phyloP scores from a whole-genome alignment of 2,888 invertebrate genomes.

The Drosophila melanocephala region DNA sequence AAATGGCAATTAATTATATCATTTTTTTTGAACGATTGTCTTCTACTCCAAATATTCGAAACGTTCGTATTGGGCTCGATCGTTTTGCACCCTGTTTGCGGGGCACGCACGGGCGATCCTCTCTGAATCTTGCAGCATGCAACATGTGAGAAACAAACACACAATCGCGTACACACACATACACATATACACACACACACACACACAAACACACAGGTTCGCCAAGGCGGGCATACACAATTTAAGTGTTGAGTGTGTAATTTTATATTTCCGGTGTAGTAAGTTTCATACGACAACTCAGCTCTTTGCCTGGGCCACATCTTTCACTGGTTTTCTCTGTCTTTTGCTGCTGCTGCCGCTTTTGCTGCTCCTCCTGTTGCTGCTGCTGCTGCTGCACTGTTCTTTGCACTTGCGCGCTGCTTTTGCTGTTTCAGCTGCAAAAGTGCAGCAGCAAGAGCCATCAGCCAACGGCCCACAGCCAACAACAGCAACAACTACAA shows the following conservation, averaged over 20 bases:
- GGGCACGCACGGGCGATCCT: constrained; percentile 48
- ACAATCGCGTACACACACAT: constrained; percentile 17
- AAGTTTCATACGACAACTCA: constrained; percentile 77
- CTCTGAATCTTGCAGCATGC: constrained; percentile 75
- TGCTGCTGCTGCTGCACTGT: constrained; percentile 12
- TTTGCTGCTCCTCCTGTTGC: neutral
- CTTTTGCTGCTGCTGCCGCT: constrained; percentile 30
- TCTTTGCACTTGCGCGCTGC: constrained; percentile 40
- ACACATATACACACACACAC: constrained; percentile 24
- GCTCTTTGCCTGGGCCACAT: constrained; percentile 72
- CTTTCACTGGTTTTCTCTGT: constrained; percentile 56
- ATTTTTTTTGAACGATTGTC: constrained; percentile 38
- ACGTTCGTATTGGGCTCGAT: constrained; percentile 60
- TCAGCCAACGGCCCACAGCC: neutral
- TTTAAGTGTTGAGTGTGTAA: constrained; percentile 85
- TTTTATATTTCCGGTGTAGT: constrained; percentile 85
- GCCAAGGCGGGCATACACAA: constrained; percentile 62
- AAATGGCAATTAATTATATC: constrained; percentile 61
- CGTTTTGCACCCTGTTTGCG: constrained; percentile 72
- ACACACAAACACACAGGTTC: constrained; percentile 3
- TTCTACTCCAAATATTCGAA: constrained; percentile 41
- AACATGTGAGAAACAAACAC: constrained; percentile 57
- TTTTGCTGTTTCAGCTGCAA: constrained; percentile 80
- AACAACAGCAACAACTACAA: constrained; percentile 37
- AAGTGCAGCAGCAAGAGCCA: constrained; percentile 52